Conservation (phyloP, 37 sponge, comb jelly and placozoan species). For the Eunapius fragilis region DNA sequence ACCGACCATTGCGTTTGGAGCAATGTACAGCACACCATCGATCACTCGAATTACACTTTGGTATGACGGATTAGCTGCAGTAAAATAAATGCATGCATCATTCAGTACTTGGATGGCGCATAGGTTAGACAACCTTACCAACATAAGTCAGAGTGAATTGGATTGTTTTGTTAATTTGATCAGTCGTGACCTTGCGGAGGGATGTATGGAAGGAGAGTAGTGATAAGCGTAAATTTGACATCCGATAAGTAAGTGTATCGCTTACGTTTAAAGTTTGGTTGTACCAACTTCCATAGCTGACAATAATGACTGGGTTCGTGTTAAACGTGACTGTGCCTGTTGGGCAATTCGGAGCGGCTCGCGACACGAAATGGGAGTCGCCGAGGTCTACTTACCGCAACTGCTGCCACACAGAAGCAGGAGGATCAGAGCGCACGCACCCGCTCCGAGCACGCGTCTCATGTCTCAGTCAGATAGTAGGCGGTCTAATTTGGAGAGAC, state of each 20-base stretch:
- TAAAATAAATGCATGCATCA: background rate
- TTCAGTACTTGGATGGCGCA: background rate
- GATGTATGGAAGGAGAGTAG: background rate
- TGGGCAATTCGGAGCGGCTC: too few relatives aligned
- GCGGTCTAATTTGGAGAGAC: background rate
- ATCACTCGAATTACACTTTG: background rate
- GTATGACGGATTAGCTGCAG: background rate
- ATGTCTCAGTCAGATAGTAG: background rate
- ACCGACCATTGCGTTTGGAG: background rate
- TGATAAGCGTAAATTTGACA: too few relatives aligned
- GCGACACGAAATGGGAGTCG: too few relatives aligned
- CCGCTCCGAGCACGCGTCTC: background rate
- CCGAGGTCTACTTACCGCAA: background rate
- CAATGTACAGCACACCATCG: background rate
- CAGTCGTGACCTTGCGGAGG: background rate
- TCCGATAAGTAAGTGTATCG: background rate
- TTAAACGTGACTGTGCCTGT: background rate
- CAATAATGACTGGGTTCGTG: background rate
- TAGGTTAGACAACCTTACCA: background rate
- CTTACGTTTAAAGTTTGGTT: background rate
- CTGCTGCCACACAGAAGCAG: background rate
- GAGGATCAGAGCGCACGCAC: background rate
- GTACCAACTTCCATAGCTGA: background rate
- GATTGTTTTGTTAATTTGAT: background rate
- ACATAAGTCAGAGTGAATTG: background rate